phyloP scores from a whole-genome alignment of 23 tunicate genomes.

The Trididemnum nubilum region DNA sequence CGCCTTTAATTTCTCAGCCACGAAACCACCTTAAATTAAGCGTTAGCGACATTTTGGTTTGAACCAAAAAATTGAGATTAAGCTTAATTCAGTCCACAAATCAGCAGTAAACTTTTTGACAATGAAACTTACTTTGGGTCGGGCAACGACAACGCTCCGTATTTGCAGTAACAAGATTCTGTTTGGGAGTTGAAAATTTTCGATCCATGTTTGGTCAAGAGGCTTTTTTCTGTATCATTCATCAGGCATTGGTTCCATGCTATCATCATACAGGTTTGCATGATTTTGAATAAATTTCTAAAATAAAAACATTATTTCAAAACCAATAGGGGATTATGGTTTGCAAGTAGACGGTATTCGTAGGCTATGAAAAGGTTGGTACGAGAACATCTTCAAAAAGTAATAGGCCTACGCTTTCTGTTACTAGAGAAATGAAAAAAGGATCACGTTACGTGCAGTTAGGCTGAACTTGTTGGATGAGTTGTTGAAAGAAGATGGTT shows the following conservation, averaged over 20 bases:
- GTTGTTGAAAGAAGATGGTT: conserved; percentile 1
- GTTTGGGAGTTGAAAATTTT: background rate
- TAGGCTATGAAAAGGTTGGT: too few species aligned
- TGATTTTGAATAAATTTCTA: background rate
- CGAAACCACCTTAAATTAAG: too few species aligned
- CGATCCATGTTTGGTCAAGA: background rate
- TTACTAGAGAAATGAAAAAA: too few species aligned
- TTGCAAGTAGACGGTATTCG: too few species aligned
- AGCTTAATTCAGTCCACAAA: too few species aligned
- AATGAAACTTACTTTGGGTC: conserved; percentile 14
- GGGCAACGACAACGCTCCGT: conserved; percentile 25
- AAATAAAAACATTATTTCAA: background rate
- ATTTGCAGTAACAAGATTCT: conserved; percentile 10
- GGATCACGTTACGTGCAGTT: conserved; percentile 31
- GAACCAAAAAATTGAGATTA: too few species aligned
- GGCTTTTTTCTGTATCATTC: background rate
- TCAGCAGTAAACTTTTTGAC: too few species aligned
- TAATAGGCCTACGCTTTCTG: too few species aligned
- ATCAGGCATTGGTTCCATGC: background rate
- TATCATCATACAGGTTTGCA: conserved; percentile 19
- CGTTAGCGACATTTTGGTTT: too few species aligned
- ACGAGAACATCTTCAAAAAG: too few species aligned
- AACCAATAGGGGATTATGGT: too few species aligned
- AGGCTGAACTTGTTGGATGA: background rate
- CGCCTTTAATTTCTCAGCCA: too few species aligned